Evolutionary conservation across 1,140 invertebrate species (phyloP).

Genomic region (Cepaea nemoralis): DNA sequence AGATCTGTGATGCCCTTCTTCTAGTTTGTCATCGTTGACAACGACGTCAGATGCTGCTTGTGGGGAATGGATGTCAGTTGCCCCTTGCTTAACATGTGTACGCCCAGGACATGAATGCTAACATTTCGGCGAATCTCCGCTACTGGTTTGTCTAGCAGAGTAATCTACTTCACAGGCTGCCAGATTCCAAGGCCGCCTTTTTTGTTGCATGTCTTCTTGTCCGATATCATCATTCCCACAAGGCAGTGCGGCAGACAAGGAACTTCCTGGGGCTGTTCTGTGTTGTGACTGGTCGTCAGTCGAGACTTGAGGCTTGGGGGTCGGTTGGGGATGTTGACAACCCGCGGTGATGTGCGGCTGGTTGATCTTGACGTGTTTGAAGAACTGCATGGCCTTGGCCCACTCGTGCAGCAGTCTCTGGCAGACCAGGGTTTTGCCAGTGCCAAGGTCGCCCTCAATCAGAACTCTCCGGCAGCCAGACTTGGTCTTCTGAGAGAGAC

Average conservation of each 20-base stretch:
- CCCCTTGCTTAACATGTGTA: too few species aligned
- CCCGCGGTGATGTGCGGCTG: constrained; percentile 14
- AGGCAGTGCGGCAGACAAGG: background rate
- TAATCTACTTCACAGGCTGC: background rate
- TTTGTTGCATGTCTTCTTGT: background rate
- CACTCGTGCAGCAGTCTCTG: constrained; percentile 46
- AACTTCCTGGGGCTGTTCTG: background rate
- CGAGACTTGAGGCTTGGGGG: background rate
- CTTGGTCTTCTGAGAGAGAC: constrained; percentile 37
- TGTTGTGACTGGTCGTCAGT: background rate
- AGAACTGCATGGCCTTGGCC: constrained; percentile 43
- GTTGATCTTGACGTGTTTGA: constrained; percentile 26
- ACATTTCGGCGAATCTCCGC: too few species aligned
- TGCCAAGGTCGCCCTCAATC: constrained; percentile 49
- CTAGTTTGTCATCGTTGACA: background rate
- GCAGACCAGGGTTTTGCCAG: constrained; percentile 49
- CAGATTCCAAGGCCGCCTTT: background rate
- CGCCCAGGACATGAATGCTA: too few species aligned
- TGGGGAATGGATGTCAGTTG: too few species aligned
- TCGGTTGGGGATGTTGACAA: background rate
- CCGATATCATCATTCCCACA: background rate
- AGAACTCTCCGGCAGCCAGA: constrained; percentile 40
- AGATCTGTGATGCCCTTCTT: constrained; percentile 5
- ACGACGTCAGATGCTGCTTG: too few species aligned
- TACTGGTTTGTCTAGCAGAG: too few species aligned